These are phyloP conservation scores for Nanorana parkeri DNA, from an alignment of 2,113 vertebrate species.

Conservation along the genomic window DNA sequence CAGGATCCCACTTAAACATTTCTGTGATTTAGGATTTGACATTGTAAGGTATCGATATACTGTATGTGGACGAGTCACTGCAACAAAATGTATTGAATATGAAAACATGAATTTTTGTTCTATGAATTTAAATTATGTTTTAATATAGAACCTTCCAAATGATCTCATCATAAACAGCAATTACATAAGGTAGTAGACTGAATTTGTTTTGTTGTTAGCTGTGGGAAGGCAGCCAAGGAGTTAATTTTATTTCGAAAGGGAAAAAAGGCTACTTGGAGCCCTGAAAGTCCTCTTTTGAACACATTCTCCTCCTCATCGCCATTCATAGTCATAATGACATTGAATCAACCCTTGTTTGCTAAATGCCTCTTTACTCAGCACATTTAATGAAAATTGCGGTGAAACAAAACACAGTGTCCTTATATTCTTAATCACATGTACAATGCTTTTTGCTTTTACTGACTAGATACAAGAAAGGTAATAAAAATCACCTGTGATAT, in stretches of 20 bases:
- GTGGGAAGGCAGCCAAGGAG: not conserved
- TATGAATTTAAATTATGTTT: too few relatives aligned
- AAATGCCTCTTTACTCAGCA: slow-evolving; percentile 1
- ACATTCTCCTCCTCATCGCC: not conserved
- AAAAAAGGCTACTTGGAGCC: not conserved
- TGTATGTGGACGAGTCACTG: too few relatives aligned
- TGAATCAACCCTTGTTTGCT: not conserved
- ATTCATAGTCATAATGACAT: not conserved
- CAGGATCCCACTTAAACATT: too few relatives aligned
- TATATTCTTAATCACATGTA: not conserved
- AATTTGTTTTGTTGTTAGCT: not conserved
- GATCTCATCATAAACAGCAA: too few relatives aligned
- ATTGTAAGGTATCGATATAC: too few relatives aligned
- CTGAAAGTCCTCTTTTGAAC: not conserved
- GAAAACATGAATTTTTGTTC: too few relatives aligned
- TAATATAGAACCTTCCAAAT: too few relatives aligned
- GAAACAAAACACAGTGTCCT: slow-evolving; percentile 8
- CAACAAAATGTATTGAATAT: too few relatives aligned
- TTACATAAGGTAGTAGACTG: not conserved
- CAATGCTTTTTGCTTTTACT: not conserved
- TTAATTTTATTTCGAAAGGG: too few relatives aligned
- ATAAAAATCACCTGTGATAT: not conserved
- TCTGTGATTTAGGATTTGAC: too few relatives aligned
- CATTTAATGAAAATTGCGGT: slow-evolving; percentile 20
- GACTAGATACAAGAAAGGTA: not conserved